Evolutionary conservation across 2,797 vertebrate species (phyloP).

Genomic region (Salarias fasciatus): DNA sequence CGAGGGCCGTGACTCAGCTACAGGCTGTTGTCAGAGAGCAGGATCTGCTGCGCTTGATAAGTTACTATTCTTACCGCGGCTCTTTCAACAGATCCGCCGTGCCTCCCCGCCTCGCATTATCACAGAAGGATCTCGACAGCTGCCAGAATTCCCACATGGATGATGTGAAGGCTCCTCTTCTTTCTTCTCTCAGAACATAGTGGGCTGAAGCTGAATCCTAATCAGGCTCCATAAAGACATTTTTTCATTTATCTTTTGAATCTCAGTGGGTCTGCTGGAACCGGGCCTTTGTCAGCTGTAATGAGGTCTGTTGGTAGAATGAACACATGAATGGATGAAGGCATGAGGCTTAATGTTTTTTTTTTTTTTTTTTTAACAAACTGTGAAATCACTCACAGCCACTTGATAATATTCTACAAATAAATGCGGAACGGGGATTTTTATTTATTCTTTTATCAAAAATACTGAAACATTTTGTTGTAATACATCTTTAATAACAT

Average conservation of each 20-base stretch:
- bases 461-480: too few relatives aligned
- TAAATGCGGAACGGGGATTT: too few relatives aligned
- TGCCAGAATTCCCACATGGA: constrained; percentile 63
- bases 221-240: constrained; percentile 55
- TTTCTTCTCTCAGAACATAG: constrained; percentile 31
- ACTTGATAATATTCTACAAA: too few relatives aligned
- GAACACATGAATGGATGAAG: constrained; percentile 16
- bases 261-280: constrained; percentile 22
- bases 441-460: too few relatives aligned
- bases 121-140: constrained; percentile 63
- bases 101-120: constrained; percentile 56
- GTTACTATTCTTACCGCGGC: constrained; percentile 60
- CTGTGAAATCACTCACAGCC: too few relatives aligned
- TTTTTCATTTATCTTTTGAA: constrained; percentile 43
- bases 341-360: constrained; percentile 4
- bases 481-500: too few relatives aligned
- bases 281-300: background rate
- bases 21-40: constrained; percentile 40
- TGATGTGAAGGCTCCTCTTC: constrained; percentile 51
- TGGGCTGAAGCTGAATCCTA: constrained; percentile 43
- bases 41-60: constrained; percentile 39
- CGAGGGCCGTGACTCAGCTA: constrained; percentile 35
- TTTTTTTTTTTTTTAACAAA: background rate
- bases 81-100: constrained; percentile 65
- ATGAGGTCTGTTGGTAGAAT: constrained; percentile 1